Base-by-base conservation (phyloP, 2,888 invertebrate species). In the Scotopteryx bipunctaria region DNA sequence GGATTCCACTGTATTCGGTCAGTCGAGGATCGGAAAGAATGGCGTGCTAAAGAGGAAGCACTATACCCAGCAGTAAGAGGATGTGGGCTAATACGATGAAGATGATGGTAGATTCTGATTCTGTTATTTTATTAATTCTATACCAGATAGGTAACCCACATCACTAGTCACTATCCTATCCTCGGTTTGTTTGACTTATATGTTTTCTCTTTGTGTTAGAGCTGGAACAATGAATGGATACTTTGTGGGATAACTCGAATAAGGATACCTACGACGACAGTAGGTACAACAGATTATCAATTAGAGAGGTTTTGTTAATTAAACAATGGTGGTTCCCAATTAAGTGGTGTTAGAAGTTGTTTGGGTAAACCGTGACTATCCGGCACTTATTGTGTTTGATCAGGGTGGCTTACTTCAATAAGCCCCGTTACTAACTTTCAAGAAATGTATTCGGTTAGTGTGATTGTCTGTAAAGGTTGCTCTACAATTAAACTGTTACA, bases 131-230 rank as follows among this genome's bases (percentile, higher is more conserved):
- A n/a, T n/a, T n/a, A n/a, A n/a, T n/a, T n/a, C n/a, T n/a, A n/a
- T n/a, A n/a, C 5, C 1, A 8, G 8, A 27, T 11, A 9, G 25
- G n/a, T n/a, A 25, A 2, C n/a, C 19, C 13, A 23, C 23, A 38
- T 31, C 38, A 38, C 46, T 32, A 23, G 32, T 31, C 38, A 38
- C 46, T 32, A 23, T 6, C 8, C 9, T 9, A 9, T 15, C 9
- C 29, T 9, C 16, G 2, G 31, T 46, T 38, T 46, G 38, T 46
- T 46, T 46, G 46, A 46, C 37, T 46, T 45, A 23, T 9, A 29
- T 38, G 35, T 36, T 44, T 35, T 29, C 31, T 37, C 31, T 33
- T 33, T 43, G 35, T 37, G 15, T 19, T 44, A 35, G 27, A 35
- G 16, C 19, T 23, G 29, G 37, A 38, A 46, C 37, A 46, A 46